A percentile compares a stretch with the other conserved stretches of the same genome.
Conservation (phyloP, 2,797 vertebrate species). For the Melanotaenia nigrans region DNA sequence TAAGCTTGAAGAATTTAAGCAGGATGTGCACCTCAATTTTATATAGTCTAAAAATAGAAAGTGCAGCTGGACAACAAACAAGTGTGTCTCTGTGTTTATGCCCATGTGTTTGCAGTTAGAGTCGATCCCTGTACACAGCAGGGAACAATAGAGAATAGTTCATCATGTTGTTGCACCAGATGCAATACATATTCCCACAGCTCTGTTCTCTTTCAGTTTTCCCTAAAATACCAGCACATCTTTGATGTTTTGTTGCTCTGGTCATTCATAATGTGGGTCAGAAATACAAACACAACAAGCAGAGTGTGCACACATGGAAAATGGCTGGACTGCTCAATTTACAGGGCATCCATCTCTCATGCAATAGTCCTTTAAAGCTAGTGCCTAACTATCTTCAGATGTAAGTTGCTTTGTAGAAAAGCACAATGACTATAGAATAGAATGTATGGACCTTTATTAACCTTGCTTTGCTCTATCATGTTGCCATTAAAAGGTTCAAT, state of each 20-base stretch:
- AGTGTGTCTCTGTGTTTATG: constrained; percentile 13
- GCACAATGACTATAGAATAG: too few relatives aligned
- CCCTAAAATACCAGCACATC: constrained; percentile 3
- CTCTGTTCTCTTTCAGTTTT: constrained; percentile 33
- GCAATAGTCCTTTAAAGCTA: too few relatives aligned
- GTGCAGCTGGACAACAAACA: constrained; percentile 48
- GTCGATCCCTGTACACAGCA: constrained; percentile 46
- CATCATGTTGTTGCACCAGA: constrained; percentile 57
- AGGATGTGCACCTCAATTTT: constrained; percentile 36
- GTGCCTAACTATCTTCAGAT: too few relatives aligned
- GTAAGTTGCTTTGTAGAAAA: too few relatives aligned
- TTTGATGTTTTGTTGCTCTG: neutral
- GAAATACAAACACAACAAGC: constrained; percentile 25
- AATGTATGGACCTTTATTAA: constrained; percentile 32
- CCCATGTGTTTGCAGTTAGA: constrained; percentile 27
- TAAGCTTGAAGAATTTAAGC: constrained; percentile 50
- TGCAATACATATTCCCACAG: constrained; percentile 48
- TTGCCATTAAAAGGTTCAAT: constrained; percentile 32
- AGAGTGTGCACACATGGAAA: neutral
- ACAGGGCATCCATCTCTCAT: too few relatives aligned
- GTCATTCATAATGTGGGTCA: constrained; percentile 37
- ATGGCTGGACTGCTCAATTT: too few relatives aligned
- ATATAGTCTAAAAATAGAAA: constrained; percentile 62
- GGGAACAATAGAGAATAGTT: constrained; percentile 59
- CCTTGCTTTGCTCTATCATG: constrained; percentile 36